These are phyloP conservation scores for Acestrorhynchus altus DNA, from an alignment of 2,797 vertebrate genomes.

Conservation along the genomic window DNA sequence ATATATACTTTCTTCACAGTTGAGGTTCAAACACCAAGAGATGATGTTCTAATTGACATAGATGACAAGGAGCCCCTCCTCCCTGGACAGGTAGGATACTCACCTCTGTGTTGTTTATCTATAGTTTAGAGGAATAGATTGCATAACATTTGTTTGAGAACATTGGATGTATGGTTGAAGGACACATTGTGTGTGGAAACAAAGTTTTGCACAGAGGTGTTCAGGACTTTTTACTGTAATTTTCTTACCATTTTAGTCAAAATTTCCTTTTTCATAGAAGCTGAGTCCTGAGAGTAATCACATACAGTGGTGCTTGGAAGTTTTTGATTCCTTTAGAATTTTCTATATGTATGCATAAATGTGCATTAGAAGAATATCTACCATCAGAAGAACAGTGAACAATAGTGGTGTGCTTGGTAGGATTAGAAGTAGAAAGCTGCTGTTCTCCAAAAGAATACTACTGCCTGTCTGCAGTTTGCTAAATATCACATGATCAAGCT, in stretches of 20 bases:
- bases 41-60: conserved; percentile 90
- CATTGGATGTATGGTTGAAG: not conserved
- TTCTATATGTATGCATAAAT: no score
- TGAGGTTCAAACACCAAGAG: conserved; percentile 78
- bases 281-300: not conserved
- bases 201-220: not conserved
- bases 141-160: not conserved
- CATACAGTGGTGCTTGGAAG: no score
- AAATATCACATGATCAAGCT: no score
- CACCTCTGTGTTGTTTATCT: not conserved
- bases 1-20: conserved; percentile 55
- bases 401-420: no score
- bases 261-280: not conserved
- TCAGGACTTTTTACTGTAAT: not conserved
- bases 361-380: no score
- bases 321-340: no score
- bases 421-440: no score
- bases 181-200: not conserved
- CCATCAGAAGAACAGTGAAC: no score
- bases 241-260: no score
- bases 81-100: conserved; percentile 81
- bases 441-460: no score
- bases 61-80: conserved; percentile 90
- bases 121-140: not conserved
- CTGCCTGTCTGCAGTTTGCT: no score